A percentile compares a stretch with the other conserved stretches of the same genome.
phyloP scores from a whole-genome alignment of 2,113 vertebrate species.

The Psettodes erumei region DNA sequence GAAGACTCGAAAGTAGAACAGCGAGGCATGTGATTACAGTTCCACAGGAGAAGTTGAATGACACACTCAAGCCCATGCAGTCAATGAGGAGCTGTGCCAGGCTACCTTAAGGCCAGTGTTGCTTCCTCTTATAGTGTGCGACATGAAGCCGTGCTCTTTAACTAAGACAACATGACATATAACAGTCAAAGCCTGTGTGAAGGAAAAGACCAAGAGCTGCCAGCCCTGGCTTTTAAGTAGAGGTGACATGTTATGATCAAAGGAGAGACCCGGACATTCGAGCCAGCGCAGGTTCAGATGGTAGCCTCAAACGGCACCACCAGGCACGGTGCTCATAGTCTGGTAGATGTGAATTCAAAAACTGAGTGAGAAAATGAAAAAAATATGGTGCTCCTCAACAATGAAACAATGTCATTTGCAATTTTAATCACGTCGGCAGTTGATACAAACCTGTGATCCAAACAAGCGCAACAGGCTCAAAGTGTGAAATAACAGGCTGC shows the following conservation, averaged over 20 bases:
- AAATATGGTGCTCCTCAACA: conserved; percentile 14
- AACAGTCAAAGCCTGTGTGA: conserved; percentile 38
- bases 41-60: conserved; percentile 26
- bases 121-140: conserved; percentile 59
- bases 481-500: conserved; percentile 64
- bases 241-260: conserved; percentile 60
- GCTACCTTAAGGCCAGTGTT: conserved; percentile 61
- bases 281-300: conserved; percentile 27
- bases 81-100: conserved; percentile 1
- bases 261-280: conserved; percentile 25
- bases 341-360: conserved; percentile 18
- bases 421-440: conserved; percentile 53
- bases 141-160: conserved; percentile 49
- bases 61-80: conserved; percentile 23
- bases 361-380: conserved; percentile 14
- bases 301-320: conserved; percentile 35
- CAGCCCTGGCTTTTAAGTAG: conserved; percentile 41
- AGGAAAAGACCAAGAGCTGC: conserved; percentile 46
- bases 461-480: conserved; percentile 46
- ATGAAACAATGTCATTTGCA: conserved; percentile 41
- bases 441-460: conserved; percentile 55
- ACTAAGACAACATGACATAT: conserved; percentile 62
- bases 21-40: conserved; percentile 44
- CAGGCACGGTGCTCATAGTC: not conserved
- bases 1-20: conserved; percentile 29